Evolutionary conservation across 2,888 invertebrate genomes (phyloP), one percentile per base, ranked within the genome.

Genomic region (Tuberolachnus salignus): DNA sequence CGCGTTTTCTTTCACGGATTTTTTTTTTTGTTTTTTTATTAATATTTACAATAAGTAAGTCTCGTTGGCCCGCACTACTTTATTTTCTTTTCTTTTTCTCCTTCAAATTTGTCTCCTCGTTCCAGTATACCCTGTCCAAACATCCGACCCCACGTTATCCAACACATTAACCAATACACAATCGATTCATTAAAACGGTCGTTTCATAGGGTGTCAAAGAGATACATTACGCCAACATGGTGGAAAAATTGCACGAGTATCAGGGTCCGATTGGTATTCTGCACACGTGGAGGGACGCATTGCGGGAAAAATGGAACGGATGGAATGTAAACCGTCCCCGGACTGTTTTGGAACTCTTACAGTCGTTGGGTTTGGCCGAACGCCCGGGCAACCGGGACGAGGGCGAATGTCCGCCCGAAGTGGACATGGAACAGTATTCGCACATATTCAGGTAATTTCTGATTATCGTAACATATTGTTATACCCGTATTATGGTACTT

Each of bases 171-270:
- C n/a, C n/a, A n/a, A 6, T 34, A 34, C 34, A 34, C 34, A 3
- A 34, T 34, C 6, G 34, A 34, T 34, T 34, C 3, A 34, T 34
- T 34, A 34, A 34, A 3, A 4, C 3, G 3, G 6, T 34, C 6
- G 34, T 34, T 26, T 59, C 10, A 59, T 3, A 59, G n/a, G 3
- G 14, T 23, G 23, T 26, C 26, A 16, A 59, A 16, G 3, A 59
- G 16, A 59, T 9, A 9, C 4, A 42, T 34, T 9, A 61, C 14
- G 14, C 13, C 10, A 53, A 10, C 14, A 91, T 91, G 91, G 91
- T 91, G 84, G 93, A 94, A 82, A 94, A 94, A 85, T 85, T 94
- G 74, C 89, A 92, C 83, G 92, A 92, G 83, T 94, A 94, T 85
- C 91, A 93, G 84, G 94, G 94, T 0, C 86, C 90, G 72, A 85